These are phyloP conservation scores for Tenebrio molitor DNA, from an alignment of 1,140 invertebrate genomes.

Conservation along the genomic window DNA sequence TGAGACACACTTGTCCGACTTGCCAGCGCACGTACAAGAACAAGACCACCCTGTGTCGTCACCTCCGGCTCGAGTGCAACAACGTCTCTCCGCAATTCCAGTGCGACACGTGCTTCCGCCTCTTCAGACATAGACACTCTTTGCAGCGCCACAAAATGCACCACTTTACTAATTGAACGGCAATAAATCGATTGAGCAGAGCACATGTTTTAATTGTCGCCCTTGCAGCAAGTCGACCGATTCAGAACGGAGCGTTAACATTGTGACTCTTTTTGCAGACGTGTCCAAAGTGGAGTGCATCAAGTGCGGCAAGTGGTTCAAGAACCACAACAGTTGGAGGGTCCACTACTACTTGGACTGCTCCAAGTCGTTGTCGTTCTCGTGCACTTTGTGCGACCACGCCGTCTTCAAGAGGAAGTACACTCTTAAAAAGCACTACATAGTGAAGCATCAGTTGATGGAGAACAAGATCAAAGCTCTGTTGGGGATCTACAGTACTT, in stretches of 20 bases:
- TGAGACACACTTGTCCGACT: background rate
- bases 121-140: conserved; percentile 10
- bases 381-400: conserved; percentile 4
- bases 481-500: conserved; percentile 12
- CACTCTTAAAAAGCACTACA: conserved; percentile 21
- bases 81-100: conserved; percentile 49
- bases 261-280: background rate
- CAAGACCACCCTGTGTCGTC: conserved; percentile 67
- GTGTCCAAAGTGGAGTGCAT: conserved; percentile 2
- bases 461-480: conserved; percentile 17
- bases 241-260: too few relatives aligned
- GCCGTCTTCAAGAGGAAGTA: conserved; percentile 14
- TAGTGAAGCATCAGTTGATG: conserved; percentile 7
- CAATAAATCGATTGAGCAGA: too few relatives aligned
- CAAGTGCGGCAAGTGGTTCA: conserved; percentile 25
- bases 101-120: background rate
- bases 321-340: conserved; percentile 42
- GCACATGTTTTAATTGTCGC: too few relatives aligned
- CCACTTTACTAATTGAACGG: conserved; percentile 13
- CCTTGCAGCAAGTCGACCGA: too few relatives aligned
- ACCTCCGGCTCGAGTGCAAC: conserved; percentile 72
- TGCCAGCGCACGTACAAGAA: conserved; percentile 56
- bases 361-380: background rate
- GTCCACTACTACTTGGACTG: conserved; percentile 40
- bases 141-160: conserved; percentile 4